Evolutionary conservation across 2,797 vertebrate genomes (phyloP), one percentile per base, ranked within the genome.

Genomic region (Arrhamphus sclerolepis): DNA sequence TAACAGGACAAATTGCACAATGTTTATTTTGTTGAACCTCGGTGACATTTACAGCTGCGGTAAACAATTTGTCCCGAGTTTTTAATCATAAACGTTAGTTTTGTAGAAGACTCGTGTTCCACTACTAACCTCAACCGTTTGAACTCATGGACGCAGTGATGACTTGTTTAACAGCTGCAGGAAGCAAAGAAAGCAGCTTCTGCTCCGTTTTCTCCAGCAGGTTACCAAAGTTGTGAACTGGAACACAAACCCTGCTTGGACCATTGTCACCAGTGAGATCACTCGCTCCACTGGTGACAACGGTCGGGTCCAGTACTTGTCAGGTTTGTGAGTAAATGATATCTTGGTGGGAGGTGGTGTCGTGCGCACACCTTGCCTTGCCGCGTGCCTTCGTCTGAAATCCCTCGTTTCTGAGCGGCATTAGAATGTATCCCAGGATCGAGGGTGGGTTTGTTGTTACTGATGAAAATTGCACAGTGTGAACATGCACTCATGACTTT

Each of bases 341-440:
- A 47, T 69, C 61, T 59, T 46, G 6, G 48, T 26, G 61, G 70
- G 46, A 41, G 63, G 56, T 43, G 31, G 31, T 2, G 31, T 34
- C 31, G 31, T 34, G 42, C 51, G 46, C 20, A 2, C 5, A 49
- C 26, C 53, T 75, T n/a, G n/a, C 72, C 62, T 70, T 22, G 49
- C 69, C 11, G 10, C 18, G 87, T 91, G 89, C 88, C 89, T 91
- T 90, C 55, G 16, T 72, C 69, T 62, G 74, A 73, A 79, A 75
- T 42, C 19, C 42, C 46, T 10, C 0, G 9, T 72, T 72, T 81
- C 71, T 72, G 72, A 52, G 50, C 26, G 81, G 77, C 67, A 41
- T 75, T 78, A 77, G 83, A 89, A 89, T 88, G 87, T 89, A 83
- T 60, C 31, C 28, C 53, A 59, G 2, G 31, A 26, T 55, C 2